Conservation (phyloP, 2,888 invertebrate genomes). For the Andrena chrysosceles region DNA sequence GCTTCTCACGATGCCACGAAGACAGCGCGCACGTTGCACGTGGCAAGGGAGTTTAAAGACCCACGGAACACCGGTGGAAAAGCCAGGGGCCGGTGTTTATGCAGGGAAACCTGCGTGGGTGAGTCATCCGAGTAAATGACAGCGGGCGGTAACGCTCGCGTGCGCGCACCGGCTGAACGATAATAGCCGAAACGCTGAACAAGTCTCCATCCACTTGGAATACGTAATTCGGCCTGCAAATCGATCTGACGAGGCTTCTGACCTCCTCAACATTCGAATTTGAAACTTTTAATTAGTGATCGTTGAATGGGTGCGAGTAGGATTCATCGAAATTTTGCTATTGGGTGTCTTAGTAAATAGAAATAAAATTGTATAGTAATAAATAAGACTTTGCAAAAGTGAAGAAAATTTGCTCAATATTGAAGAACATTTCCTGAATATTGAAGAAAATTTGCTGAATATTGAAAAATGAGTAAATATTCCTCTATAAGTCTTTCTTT, state of each 20-base stretch:
- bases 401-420: too few species aligned
- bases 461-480: too few species aligned
- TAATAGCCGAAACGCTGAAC: conserved; percentile 1
- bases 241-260: background rate
- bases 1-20: conserved; percentile 66
- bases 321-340: too few species aligned
- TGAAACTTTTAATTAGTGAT: too few species aligned
- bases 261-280: background rate
- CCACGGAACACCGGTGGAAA: conserved; percentile 62
- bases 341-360: too few species aligned
- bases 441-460: too few species aligned
- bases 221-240: conserved; percentile 10
- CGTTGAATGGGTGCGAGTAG: too few species aligned
- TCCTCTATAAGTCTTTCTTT: too few species aligned
- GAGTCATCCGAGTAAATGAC: conserved; percentile 77
- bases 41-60: conserved; percentile 77
- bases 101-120: conserved; percentile 68
- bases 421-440: too few species aligned
- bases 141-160: conserved; percentile 57
- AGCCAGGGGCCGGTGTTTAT: conserved; percentile 43
- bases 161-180: conserved; percentile 35
- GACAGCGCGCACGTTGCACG: conserved; percentile 54
- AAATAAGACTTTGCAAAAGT: too few species aligned
- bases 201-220: background rate
- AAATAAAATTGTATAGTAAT: too few species aligned